Conservation (phyloP, 1,140 invertebrate genomes). For the Cotesia vestalis region DNA sequence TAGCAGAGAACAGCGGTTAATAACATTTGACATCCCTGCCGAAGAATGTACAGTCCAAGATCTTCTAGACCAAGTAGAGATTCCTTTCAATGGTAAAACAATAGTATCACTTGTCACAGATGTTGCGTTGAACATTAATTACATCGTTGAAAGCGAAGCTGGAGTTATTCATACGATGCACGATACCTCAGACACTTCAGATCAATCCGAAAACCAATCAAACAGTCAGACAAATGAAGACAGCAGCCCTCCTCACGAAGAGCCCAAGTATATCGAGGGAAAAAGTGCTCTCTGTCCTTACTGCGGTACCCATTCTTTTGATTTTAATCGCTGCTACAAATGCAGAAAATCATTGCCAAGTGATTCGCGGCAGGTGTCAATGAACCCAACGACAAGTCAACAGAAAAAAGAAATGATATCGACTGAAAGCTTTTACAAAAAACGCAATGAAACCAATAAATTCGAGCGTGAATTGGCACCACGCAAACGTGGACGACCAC, state of each 20-base stretch:
- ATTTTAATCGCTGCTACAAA: constrained; percentile 77
- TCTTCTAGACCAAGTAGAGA: constrained; percentile 75
- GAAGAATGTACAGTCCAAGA: constrained; percentile 83
- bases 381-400: constrained; percentile 35
- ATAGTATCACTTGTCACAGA: constrained; percentile 76
- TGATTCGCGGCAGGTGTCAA: constrained; percentile 63
- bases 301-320: constrained; percentile 76
- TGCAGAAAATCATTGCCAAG: constrained; percentile 68
- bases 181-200: constrained; percentile 43
- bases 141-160: constrained; percentile 71
- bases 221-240: constrained; percentile 52
- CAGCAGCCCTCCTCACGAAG: constrained; percentile 56
- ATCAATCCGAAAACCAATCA: constrained; percentile 24
- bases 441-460: constrained; percentile 45
- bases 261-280: constrained; percentile 72
- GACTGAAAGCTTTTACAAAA: constrained; percentile 57
- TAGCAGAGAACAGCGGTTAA: constrained; percentile 78
- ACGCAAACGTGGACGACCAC: constrained; percentile 45
- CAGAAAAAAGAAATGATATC: constrained; percentile 51
- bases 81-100: constrained; percentile 62
- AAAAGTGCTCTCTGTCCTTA: constrained; percentile 76
- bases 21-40: constrained; percentile 80
- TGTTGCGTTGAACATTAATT: constrained; percentile 76
- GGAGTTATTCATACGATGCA: constrained; percentile 37
- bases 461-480: constrained; percentile 18